Evolutionary conservation across 2,888 invertebrate species (phyloP).

Genomic region (Drosophila ustulata): DNA sequence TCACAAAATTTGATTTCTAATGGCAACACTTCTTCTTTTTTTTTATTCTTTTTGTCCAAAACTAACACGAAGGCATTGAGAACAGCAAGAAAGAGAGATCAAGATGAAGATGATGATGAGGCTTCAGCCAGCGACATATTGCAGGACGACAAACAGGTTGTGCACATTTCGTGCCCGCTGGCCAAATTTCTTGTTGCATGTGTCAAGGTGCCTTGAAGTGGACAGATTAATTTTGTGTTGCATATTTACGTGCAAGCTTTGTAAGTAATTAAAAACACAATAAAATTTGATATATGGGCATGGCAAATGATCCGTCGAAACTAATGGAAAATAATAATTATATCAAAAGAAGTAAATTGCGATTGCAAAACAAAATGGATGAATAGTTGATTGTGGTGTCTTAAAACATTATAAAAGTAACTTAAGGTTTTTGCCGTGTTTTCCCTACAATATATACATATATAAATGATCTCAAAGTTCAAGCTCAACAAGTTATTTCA

Average conservation of each 20-base stretch:
- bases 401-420: no score
- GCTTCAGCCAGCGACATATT: constrained; percentile 9
- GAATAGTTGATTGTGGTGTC: no score
- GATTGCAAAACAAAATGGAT: neutral
- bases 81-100: neutral
- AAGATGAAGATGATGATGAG: neutral
- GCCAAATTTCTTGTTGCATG: constrained; percentile 55
- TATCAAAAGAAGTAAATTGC: no score
- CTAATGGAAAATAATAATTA: neutral
- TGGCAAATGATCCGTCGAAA: neutral
- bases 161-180: constrained; percentile 35
- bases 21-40: constrained; percentile 30
- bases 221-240: constrained; percentile 51
- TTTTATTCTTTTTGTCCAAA: constrained; percentile 11
- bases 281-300: neutral
- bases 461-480: no score
- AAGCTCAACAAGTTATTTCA: neutral
- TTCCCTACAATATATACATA: neutral
- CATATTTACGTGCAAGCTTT: constrained; percentile 58
- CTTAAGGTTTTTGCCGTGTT: neutral
- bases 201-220: constrained; percentile 20
- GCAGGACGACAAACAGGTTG: constrained; percentile 20
- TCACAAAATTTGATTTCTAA: constrained; percentile 50
- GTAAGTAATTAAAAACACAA: constrained; percentile 63
- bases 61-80: constrained; percentile 13